phyloP scores from a whole-genome alignment of 2,888 invertebrate genomes.

The Pterostichus niger region DNA sequence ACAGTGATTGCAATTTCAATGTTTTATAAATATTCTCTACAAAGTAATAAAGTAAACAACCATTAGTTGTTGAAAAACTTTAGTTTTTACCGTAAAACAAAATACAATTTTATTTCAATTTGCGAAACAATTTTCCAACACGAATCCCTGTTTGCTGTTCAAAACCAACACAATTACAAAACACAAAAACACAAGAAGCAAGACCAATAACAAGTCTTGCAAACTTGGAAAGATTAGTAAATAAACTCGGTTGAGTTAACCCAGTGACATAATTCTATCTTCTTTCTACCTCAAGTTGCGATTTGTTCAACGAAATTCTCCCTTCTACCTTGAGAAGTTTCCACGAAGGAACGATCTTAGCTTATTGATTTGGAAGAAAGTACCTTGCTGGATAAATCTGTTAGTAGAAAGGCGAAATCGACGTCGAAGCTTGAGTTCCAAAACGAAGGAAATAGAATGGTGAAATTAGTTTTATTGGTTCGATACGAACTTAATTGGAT shows the following conservation, averaged over 20 bases:
- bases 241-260: neutral
- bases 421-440: too few species aligned
- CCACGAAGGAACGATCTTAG: neutral
- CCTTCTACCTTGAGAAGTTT: neutral
- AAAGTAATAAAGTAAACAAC: too few species aligned
- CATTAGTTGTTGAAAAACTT: too few species aligned
- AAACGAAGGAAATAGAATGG: too few species aligned
- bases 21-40: too few species aligned
- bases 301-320: neutral
- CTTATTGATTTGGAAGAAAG: too few species aligned
- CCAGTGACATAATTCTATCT: constrained; percentile 9
- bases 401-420: too few species aligned
- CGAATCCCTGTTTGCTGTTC: neutral
- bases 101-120: neutral
- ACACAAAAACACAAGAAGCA: neutral
- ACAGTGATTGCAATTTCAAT: too few species aligned
- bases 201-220: constrained; percentile 14
- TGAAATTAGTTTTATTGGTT: too few species aligned
- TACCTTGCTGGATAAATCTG: too few species aligned
- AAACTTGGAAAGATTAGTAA: constrained; percentile 3
- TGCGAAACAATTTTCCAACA: neutral
- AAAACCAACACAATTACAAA: neutral
- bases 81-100: neutral
- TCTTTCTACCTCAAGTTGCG: neutral
- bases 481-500: too few species aligned